Conservation (phyloP, 2,797 vertebrate genomes). For the Falco concolor region DNA sequence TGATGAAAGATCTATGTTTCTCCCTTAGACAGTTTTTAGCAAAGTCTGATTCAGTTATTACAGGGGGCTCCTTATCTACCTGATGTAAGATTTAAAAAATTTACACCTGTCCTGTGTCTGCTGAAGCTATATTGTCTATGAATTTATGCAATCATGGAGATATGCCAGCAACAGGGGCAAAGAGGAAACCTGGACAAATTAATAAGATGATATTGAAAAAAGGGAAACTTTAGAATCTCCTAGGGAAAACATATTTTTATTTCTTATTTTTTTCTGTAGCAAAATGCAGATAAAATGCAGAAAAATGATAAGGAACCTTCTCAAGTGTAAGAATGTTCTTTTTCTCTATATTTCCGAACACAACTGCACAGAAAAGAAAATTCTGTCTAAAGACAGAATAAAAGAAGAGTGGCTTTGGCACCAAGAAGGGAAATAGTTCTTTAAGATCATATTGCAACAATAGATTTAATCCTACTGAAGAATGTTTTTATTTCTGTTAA, state of each 20-base stretch:
- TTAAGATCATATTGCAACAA: not conserved
- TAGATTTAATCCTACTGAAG: not conserved
- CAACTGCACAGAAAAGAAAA: not conserved
- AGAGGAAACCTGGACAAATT: not conserved
- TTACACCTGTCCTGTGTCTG: not conserved
- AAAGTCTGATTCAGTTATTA: not conserved
- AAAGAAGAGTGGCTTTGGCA: not conserved
- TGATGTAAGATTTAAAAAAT: not conserved
- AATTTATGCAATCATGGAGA: not conserved
- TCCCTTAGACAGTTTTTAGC: not conserved
- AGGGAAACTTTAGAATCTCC: not conserved
- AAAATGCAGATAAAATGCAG: not conserved
- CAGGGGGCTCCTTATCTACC: not conserved
- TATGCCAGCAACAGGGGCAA: fast-evolving
- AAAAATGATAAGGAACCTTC: not conserved
- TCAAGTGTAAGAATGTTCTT: not conserved
- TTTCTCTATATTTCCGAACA: not conserved
- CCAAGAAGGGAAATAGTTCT: not conserved
- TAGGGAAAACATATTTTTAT: not conserved
- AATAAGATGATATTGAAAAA: not conserved
- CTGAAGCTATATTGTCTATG: not conserved
- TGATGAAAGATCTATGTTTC: not conserved
- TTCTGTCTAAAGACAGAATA: not conserved
- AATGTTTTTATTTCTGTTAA: not conserved
- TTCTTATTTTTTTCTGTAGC: not conserved